Evolutionary conservation across 2,888 invertebrate genomes (phyloP).

Genomic region (Drosophila limbata): DNA sequence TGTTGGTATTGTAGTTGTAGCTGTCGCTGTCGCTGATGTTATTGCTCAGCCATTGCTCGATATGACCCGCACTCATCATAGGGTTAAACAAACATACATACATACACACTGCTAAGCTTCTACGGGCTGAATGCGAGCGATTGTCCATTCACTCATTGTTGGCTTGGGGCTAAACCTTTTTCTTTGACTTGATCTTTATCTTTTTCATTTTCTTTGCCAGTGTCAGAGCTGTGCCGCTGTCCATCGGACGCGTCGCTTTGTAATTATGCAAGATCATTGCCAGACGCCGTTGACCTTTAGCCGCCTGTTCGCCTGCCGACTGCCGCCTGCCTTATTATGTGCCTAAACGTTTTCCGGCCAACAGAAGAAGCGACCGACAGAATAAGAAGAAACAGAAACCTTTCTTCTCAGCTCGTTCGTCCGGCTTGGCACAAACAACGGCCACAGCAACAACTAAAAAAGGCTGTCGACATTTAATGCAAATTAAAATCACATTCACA

Average conservation of each 20-base stretch:
- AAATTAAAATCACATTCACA: constrained; percentile 14
- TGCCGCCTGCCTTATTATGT: constrained; percentile 64
- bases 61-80: constrained; percentile 68
- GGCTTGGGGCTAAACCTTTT: constrained; percentile 37
- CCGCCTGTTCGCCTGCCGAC: constrained; percentile 4
- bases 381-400: constrained; percentile 26
- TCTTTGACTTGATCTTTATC: constrained; percentile 5
- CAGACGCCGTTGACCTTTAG: constrained; percentile 71
- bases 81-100: constrained; percentile 61
- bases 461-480: constrained; percentile 16
- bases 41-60: constrained; percentile 43
- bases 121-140: constrained; percentile 35
- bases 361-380: constrained; percentile 40
- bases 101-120: constrained; percentile 11
- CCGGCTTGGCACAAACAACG: constrained; percentile 60
- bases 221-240: constrained; percentile 40
- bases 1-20: constrained; percentile 56
- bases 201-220: constrained; percentile 51
- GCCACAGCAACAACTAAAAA: constrained; percentile 13
- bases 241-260: constrained; percentile 50
- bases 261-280: constrained; percentile 82
- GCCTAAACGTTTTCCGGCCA: constrained; percentile 75
- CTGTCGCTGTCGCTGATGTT: constrained; percentile 26
- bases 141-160: constrained; percentile 39
- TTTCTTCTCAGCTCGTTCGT: constrained; percentile 61